A percentile compares a stretch with the other conserved stretches of the same genome.
phyloP scores from a whole-genome alignment of 2,888 invertebrate species.

The Carabus problematicus region DNA sequence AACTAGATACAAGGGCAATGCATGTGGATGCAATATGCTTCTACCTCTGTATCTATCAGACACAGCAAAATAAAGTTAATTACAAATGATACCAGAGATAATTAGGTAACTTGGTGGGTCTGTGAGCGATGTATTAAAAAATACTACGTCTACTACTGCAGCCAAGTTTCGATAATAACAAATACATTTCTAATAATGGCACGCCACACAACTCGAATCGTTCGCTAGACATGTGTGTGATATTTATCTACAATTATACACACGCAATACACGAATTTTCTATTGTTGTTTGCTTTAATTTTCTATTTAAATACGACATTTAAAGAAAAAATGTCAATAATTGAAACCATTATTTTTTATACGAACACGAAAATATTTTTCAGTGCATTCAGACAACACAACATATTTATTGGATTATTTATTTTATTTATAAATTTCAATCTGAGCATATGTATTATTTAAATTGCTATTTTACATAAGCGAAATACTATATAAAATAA shows the following conservation, averaged over 20 bases:
- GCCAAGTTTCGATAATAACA: conserved; percentile 29
- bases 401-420: neutral
- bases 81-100: too few relatives aligned
- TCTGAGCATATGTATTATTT: neutral
- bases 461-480: too few relatives aligned
- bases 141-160: conserved; percentile 4
- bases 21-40: too few relatives aligned
- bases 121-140: neutral
- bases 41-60: too few relatives aligned
- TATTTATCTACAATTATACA: conserved; percentile 19
- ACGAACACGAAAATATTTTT: conserved; percentile 39
- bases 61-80: too few relatives aligned
- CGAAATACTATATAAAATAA: neutral
- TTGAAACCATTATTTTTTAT: conserved; percentile 38
- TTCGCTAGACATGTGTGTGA: conserved; percentile 11
- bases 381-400: conserved; percentile 27
- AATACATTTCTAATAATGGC: conserved; percentile 31
- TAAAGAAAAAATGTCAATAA: conserved; percentile 41
- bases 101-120: too few relatives aligned
- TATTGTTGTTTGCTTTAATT: conserved; percentile 26
- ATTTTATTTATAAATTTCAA: neutral
- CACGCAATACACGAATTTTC: neutral
- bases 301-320: conserved; percentile 32
- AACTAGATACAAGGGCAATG: too few relatives aligned
- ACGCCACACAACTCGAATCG: neutral